Conservation (phyloP, 2,113 vertebrate genomes). For the Gymnogyps californianus region DNA sequence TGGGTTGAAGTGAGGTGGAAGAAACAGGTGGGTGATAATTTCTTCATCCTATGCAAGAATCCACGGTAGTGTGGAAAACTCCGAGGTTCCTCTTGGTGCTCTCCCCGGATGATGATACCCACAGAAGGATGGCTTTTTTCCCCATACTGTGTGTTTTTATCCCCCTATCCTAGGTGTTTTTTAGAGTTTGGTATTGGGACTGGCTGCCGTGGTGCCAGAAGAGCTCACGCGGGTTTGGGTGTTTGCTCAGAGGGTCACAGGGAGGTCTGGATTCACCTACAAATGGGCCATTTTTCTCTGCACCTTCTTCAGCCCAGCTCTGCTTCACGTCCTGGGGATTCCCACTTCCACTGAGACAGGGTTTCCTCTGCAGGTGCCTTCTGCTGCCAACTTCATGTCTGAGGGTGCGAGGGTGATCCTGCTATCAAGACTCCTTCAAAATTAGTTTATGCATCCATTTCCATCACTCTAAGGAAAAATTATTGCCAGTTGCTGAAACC, state of each 20-base stretch:
- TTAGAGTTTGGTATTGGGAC: neutral
- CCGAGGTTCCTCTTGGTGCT: neutral
- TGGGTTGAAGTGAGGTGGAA: neutral
- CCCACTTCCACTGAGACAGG: neutral
- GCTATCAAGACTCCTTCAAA: neutral
- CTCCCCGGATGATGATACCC: no score
- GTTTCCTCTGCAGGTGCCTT: neutral
- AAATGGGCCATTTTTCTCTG: accelerated
- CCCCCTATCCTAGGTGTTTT: accelerated
- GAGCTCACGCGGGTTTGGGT: accelerated
- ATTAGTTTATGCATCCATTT: neutral
- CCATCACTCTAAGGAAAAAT: neutral
- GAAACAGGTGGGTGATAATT: neutral
- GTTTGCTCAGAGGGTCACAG: neutral
- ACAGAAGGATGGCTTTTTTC: neutral
- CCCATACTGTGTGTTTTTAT: accelerated
- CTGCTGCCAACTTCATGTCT: neutral
- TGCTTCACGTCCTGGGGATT: neutral
- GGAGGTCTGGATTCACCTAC: neutral
- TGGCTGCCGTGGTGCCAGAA: neutral
- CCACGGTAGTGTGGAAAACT: neutral
- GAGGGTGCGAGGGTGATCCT: neutral
- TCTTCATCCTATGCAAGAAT: neutral
- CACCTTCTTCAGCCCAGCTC: neutral
- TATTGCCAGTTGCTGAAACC: neutral